phyloP scores from a whole-genome alignment of 2,113 vertebrate species.

The Trematocara unimaculatum region DNA sequence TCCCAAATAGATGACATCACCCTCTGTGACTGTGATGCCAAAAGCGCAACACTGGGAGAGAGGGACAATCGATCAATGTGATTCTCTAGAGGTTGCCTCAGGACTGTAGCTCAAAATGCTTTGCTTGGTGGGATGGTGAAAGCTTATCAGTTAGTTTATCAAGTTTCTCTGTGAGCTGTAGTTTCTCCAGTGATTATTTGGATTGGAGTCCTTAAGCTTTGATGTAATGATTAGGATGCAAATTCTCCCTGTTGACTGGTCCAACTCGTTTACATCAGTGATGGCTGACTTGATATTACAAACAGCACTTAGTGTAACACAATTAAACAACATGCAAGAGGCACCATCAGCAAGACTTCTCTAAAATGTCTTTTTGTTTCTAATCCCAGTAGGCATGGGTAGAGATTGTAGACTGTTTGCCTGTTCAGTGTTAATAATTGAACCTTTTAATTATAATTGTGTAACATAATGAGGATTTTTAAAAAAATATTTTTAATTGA shows the following conservation, averaged over 20 bases:
- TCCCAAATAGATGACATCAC: constrained; percentile 56
- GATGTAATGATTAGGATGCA: neutral
- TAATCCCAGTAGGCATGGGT: neutral
- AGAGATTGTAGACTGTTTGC: neutral
- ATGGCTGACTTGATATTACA: neutral
- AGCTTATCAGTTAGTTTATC: constrained; percentile 7
- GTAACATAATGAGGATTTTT: neutral
- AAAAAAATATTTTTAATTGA: neutral
- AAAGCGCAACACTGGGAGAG: constrained; percentile 30
- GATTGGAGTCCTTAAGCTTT: neutral
- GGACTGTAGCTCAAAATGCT: constrained; percentile 20
- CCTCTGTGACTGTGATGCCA: constrained; percentile 21
- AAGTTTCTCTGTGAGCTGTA: neutral
- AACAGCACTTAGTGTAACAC: neutral
- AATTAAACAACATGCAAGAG: neutral
- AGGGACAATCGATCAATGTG: constrained; percentile 23
- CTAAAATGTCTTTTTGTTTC: neutral
- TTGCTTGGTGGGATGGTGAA: neutral
- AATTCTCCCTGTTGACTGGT: neutral
- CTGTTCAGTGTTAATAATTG: neutral
- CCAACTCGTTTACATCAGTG: neutral
- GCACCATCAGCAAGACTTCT: neutral
- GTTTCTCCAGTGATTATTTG: constrained; percentile 2
- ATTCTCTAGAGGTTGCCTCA: constrained; percentile 20
- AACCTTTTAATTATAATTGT: neutral